phyloP scores from a whole-genome alignment of 2,113 vertebrate genomes.

The Megaptera novaeangliae region DNA sequence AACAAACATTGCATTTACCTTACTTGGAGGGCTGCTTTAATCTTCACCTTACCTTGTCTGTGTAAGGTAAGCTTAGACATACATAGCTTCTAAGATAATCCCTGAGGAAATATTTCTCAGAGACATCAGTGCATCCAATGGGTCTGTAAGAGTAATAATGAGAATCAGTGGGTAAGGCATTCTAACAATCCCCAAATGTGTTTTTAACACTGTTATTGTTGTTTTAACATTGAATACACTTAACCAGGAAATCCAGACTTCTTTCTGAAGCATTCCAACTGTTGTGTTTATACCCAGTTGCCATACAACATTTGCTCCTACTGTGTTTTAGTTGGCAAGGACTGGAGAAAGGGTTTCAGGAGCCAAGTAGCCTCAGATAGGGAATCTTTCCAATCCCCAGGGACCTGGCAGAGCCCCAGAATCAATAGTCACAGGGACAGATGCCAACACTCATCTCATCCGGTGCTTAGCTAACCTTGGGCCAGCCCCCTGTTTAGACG shows the following conservation, averaged over 20 bases:
- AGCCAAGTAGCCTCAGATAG: conserved; percentile 71
- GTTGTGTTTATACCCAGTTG: conserved; percentile 75
- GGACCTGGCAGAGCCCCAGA: conserved; percentile 66
- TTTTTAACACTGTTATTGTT: conserved; percentile 76
- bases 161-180: conserved; percentile 65
- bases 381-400: conserved; percentile 71
- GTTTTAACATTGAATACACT: conserved; percentile 77
- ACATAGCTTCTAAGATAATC: not conserved
- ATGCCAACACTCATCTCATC: conserved; percentile 61
- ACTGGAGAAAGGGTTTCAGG: conserved; percentile 63
- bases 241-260: conserved; percentile 74
- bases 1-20: not conserved
- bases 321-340: conserved; percentile 76
- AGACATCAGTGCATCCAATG: conserved; percentile 34
- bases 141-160: conserved; percentile 53
- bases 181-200: conserved; percentile 74
- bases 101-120: conserved; percentile 24
- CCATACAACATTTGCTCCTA: conserved; percentile 72
- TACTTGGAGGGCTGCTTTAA: not conserved
- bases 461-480: conserved; percentile 65
- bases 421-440: conserved; percentile 67
- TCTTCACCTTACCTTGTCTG: not conserved
- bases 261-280: conserved; percentile 72
- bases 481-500: conserved; percentile 30
- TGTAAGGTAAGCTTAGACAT: not conserved